These are phyloP conservation scores for Diabrotica undecimpunctata DNA, from an alignment of 1,140 invertebrate genomes.

Conservation along the genomic window DNA sequence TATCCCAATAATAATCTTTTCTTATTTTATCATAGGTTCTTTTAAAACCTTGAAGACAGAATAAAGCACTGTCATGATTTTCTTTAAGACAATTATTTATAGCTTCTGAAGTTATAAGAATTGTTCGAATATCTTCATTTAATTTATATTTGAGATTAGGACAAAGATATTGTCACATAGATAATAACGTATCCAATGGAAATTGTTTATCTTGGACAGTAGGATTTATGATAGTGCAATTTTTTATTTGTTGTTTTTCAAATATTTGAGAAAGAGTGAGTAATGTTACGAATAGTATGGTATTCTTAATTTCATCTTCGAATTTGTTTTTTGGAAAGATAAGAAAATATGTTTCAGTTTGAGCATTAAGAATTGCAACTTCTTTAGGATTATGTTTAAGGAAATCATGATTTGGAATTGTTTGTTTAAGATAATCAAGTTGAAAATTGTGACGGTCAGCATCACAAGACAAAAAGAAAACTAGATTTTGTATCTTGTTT, in stretches of 20 bases:
- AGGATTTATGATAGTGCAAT: slow-evolving; percentile 20
- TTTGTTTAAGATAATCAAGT: slow-evolving; percentile 29
- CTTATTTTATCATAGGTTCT: slow-evolving; percentile 34
- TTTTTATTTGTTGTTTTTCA: slow-evolving; percentile 11
- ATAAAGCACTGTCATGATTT: slow-evolving; percentile 35
- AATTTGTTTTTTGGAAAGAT: no score
- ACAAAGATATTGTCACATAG: slow-evolving; percentile 20
- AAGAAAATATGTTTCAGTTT: no score
- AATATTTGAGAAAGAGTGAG: neutral
- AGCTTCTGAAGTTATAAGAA: slow-evolving; percentile 24
- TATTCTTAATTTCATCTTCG: no score
- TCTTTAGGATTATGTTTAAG: no score
- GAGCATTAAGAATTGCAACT: no score
- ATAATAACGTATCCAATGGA: slow-evolving; percentile 22
- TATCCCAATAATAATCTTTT: slow-evolving; percentile 44
- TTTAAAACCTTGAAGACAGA: neutral
- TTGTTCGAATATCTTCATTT: slow-evolving; percentile 22
- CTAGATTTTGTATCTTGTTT: slow-evolving; percentile 30
- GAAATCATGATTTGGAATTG: slow-evolving; percentile 1
- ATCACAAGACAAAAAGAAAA: slow-evolving; percentile 37
- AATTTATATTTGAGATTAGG: slow-evolving; percentile 16
- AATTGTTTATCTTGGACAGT: slow-evolving; percentile 28
- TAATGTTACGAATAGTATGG: no score
- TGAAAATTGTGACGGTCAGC: slow-evolving; percentile 34
- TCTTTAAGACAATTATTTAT: slow-evolving; percentile 42